phyloP scores from a whole-genome alignment of 2,113 vertebrate genomes.

The Nibea coibor region DNA sequence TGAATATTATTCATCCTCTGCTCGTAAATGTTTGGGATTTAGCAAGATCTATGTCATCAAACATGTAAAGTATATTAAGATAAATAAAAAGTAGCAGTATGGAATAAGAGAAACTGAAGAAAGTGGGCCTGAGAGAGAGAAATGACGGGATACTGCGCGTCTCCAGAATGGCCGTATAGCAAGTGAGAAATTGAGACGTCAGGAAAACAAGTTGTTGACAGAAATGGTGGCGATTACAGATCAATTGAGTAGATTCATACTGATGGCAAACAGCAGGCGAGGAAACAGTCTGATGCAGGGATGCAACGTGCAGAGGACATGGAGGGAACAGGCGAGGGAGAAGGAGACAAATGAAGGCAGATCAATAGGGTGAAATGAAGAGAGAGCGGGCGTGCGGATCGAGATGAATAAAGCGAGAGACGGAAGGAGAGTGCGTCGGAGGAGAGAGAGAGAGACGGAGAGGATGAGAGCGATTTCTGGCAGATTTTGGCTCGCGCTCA shows the following conservation, averaged over 20 bases:
- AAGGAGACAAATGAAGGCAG: slow-evolving; percentile 33
- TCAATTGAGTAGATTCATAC: slow-evolving; percentile 40
- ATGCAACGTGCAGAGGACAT: slow-evolving; percentile 39
- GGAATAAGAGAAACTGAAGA: background rate
- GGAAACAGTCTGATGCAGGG: slow-evolving; percentile 25
- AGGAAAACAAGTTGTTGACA: slow-evolving; percentile 30
- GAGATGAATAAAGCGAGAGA: slow-evolving; percentile 37
- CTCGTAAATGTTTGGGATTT: too few species aligned
- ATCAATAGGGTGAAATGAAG: slow-evolving; percentile 57
- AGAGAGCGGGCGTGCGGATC: slow-evolving; percentile 12
- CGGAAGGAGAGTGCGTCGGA: too few species aligned
- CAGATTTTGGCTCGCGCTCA: slow-evolving; percentile 89
- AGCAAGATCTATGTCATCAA: too few species aligned
- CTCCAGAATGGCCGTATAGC: background rate
- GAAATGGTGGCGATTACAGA: slow-evolving; percentile 32
- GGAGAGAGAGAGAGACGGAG: slow-evolving; percentile 35
- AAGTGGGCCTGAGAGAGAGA: background rate
- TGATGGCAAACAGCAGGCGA: slow-evolving; percentile 34
- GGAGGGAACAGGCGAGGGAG: slow-evolving; percentile 26
- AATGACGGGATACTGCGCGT: background rate
- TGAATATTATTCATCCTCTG: background rate
- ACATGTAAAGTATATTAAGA: background rate
- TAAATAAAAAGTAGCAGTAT: background rate
- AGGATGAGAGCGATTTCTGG: slow-evolving; percentile 70
- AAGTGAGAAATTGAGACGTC: slow-evolving; percentile 34